These are phyloP conservation scores for Catostylus mosaicus DNA, from an alignment of 30 jellyfish, hydroid and myxozoan genomes.

Conservation along the genomic window DNA sequence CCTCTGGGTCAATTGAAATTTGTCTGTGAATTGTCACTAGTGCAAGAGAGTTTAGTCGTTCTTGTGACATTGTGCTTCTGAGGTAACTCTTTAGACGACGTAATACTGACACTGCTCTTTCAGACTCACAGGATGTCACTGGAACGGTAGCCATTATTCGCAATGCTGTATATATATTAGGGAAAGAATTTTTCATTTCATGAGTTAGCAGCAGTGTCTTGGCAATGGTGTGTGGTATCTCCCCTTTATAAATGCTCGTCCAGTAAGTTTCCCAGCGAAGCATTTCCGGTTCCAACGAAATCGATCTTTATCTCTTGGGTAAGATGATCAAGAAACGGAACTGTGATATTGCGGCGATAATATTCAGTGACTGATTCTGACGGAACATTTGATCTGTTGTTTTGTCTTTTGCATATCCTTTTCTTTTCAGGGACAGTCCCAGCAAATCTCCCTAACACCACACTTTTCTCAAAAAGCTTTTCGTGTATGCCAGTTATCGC, in stretches of 20 bases:
- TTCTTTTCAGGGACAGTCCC: no score
- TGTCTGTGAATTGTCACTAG: conserved; percentile 9
- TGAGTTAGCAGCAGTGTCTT: not conserved
- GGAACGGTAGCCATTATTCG: conserved; percentile 68
- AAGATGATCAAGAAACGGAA: no score
- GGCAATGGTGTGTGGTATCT: conserved; percentile 1
- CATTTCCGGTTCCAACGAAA: not conserved
- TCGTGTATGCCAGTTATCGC: no score
- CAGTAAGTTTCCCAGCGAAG: not conserved
- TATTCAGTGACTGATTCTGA: no score
- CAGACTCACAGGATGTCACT: conserved; percentile 74
- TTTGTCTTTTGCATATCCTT: no score
- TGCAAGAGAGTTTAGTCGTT: conserved; percentile 25
- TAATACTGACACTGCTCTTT: conserved; percentile 55
- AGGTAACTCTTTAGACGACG: conserved; percentile 55
- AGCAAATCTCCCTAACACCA: no score
- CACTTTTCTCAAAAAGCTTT: no score
- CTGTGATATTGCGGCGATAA: no score
- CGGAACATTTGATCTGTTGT: no score
- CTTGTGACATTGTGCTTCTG: conserved; percentile 57
- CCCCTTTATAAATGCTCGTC: not conserved
- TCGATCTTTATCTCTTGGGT: no score
- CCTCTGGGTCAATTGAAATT: not conserved
- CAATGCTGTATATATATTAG: conserved; percentile 55
- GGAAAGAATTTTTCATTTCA: conserved; percentile 23